Percentiles rank a stretch among this genome's conserved stretches.
phyloP scores from a whole-genome alignment of 2,113 vertebrate genomes.

The Oncorhynchus mykiss region DNA sequence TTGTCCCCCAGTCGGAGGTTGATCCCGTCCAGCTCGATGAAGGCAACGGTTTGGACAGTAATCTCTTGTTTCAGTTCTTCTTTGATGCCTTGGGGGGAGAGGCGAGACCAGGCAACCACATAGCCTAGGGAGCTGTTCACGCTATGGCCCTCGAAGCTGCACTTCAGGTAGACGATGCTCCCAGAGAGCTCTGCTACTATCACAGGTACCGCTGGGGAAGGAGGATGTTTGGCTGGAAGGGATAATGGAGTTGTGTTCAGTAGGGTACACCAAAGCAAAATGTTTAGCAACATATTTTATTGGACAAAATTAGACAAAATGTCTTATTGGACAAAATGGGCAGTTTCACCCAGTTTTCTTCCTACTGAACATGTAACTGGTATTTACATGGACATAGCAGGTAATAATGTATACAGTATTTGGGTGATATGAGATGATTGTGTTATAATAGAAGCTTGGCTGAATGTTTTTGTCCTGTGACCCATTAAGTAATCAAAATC shows the following conservation, averaged over 20 bases:
- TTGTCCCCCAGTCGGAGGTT: constrained; percentile 87
- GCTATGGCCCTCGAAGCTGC: constrained; percentile 72
- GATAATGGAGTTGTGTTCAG: neutral
- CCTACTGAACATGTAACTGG: too few relatives aligned
- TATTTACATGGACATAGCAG: too few relatives aligned
- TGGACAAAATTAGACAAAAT: too few relatives aligned
- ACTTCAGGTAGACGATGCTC: constrained; percentile 76
- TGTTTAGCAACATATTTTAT: too few relatives aligned
- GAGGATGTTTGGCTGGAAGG: constrained; percentile 58
- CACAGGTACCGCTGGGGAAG: constrained; percentile 64
- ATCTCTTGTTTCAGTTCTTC: constrained; percentile 86
- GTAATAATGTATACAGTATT: too few relatives aligned
- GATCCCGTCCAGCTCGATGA: constrained; percentile 89
- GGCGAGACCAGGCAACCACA: constrained; percentile 81
- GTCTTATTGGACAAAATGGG: too few relatives aligned
- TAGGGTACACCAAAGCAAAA: too few relatives aligned
- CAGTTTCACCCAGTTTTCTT: too few relatives aligned
- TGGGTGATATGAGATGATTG: too few relatives aligned
- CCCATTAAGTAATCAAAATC: too few relatives aligned
- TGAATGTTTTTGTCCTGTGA: too few relatives aligned
- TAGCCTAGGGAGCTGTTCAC: constrained; percentile 78
- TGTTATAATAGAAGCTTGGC: neutral
- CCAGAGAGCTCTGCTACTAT: constrained; percentile 71
- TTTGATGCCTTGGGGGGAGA: constrained; percentile 77
- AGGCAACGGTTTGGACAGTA: constrained; percentile 74